phyloP scores from a whole-genome alignment of 2,113 vertebrate genomes.

The Panurus biarmicus region DNA sequence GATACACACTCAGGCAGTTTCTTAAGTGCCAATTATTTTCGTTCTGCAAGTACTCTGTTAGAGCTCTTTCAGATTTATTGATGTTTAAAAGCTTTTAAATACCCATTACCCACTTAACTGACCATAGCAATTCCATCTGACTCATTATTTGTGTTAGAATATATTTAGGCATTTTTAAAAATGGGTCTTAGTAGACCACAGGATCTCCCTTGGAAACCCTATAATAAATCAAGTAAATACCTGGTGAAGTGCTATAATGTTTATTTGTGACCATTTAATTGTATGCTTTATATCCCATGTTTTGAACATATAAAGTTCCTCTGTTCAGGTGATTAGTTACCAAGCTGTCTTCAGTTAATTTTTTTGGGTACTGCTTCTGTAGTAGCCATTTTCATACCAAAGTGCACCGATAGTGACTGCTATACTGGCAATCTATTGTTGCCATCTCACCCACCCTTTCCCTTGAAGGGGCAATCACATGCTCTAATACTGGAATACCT shows the following conservation, averaged over 20 bases:
- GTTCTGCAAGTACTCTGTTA: not conserved
- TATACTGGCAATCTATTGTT: not conserved
- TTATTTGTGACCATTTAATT: slow-evolving; percentile 1
- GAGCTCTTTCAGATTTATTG: slow-evolving; percentile 40
- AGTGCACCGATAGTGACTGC: not conserved
- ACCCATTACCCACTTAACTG: slow-evolving; percentile 43
- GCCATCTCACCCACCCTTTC: not conserved
- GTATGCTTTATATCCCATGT: not conserved
- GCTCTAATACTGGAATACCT: not conserved
- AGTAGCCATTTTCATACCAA: not conserved
- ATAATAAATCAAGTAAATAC: slow-evolving; percentile 26
- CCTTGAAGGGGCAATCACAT: not conserved
- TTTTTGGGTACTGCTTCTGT: not conserved
- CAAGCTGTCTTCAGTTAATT: not conserved
- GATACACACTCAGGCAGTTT: not conserved
- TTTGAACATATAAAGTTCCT: not conserved
- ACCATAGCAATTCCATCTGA: slow-evolving; percentile 30
- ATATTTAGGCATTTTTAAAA: slow-evolving; percentile 30
- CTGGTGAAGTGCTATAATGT: not conserved
- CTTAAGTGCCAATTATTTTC: slow-evolving; percentile 33
- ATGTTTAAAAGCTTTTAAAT: slow-evolving; percentile 46
- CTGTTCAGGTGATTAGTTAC: not conserved
- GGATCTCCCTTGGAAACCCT: slow-evolving; percentile 10
- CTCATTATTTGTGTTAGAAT: slow-evolving; percentile 42
- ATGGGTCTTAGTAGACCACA: not conserved